These are phyloP conservation scores for Hirtodrosophila duncani DNA, from an alignment of 2,888 invertebrate species.

Conservation along the genomic window DNA sequence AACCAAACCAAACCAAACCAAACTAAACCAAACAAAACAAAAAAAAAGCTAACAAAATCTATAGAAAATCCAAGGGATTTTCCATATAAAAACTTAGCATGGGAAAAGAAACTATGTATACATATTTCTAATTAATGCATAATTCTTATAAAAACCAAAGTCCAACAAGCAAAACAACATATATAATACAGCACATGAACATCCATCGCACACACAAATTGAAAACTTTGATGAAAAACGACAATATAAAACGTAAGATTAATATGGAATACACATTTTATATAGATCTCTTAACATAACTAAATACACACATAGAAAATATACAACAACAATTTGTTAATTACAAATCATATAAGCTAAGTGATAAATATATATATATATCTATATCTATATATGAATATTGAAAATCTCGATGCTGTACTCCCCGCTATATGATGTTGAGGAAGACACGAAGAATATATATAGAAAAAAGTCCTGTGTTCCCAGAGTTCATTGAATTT, in stretches of 20 bases:
- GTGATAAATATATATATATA: conserved; percentile 22
- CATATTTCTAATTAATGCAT: conserved; percentile 5
- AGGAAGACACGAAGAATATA: too few relatives aligned
- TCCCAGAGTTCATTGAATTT: conserved; percentile 28
- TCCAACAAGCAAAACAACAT: conserved; percentile 7
- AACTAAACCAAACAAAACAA: neutral
- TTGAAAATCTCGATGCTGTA: neutral
- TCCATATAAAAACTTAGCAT: neutral
- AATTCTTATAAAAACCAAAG: neutral
- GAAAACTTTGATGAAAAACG: too few relatives aligned
- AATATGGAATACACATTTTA: too few relatives aligned
- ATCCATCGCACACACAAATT: too few relatives aligned
- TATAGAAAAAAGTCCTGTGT: conserved; percentile 49
- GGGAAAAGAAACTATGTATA: conserved; percentile 1
- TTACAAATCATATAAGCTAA: too few relatives aligned
- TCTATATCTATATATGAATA: conserved; percentile 1
- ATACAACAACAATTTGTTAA: too few relatives aligned
- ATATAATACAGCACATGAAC: too few relatives aligned
- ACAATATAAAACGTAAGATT: too few relatives aligned
- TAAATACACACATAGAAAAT: too few relatives aligned
- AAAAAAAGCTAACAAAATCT: neutral
- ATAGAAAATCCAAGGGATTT: neutral
- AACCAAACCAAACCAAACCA: neutral
- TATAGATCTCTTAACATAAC: too few relatives aligned
- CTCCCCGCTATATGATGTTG: too few relatives aligned